Base-by-base conservation (phyloP, 1,140 invertebrate genomes). In the Lithobius niger region DNA sequence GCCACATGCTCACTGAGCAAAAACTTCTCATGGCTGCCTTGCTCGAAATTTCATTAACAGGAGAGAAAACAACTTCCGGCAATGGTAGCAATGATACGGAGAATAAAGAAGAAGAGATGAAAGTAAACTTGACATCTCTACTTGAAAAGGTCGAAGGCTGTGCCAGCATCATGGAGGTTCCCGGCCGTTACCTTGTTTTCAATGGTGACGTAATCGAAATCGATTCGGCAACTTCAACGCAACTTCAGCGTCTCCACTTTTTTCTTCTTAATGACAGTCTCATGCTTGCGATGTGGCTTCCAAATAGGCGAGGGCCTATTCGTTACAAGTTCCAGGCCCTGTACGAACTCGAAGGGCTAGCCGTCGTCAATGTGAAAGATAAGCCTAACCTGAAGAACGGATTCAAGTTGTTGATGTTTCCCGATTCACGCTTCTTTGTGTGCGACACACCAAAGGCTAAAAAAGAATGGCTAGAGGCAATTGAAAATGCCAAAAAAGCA, bases 331-430 rank as follows among this genome's bases (percentile, higher is more conserved):
- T 92, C 74, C 83, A 94, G 70, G 81, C 80, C 3, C 79, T 88
- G 62, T 96, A 97, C 69, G 87, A 94, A 62, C 75, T 97, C 1
- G 88, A 89, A 65, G 90, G 81, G 67, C 71, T 98, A 57, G 93
- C 92, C 26, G 84, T 96, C 19, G 92, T 99, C 0, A 98, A 98
- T 75, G 88, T 97, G 2, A 78, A 87, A 61, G 92, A 97, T 74
- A 74, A 91, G 55, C 88, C 86, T 47, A 85, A 81, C 55, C 81
- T 93, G 0, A 94, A 92, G 69, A 82, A 92, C 69, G 88, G 89
- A 2, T 95, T 97, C 62, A 97, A 97, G 70, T 77, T 97, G 1
- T 73, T 97, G 54, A 91, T 90, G 56, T 94, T 94, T 68, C 90
- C 92, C 16, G 91, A 94, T 63, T 88, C 89, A 1, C 81, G 90